Evolutionary conservation across 1,140 invertebrate species (phyloP), one percentile per base, ranked within the genome.

Genomic region (Zaprionus lachaisei): DNA sequence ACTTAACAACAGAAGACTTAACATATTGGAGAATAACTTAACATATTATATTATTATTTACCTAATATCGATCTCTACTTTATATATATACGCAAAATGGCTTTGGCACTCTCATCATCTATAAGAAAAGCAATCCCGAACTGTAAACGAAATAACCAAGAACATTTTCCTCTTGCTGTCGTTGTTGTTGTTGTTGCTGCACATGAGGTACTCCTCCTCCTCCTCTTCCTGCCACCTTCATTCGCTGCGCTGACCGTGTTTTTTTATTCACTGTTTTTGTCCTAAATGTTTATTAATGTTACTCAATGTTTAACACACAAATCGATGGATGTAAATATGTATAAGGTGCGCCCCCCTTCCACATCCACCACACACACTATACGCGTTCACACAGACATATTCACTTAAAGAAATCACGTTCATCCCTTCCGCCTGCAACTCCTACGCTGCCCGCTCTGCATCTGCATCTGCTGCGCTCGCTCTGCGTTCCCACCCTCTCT

Each of bases 401-500:
- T 62, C 72, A 74, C 31, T 34, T 34, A 3, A 34, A 34, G 31
- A 34, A 62, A 67, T 72, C 38, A 22, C 54, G 37, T 61, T 55
- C 31, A 38, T 24, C 54, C 37, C 31, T 57, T 72, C 62, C 72
- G 63, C 70, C 69, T 77, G 31, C 60, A 66, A 44, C 51, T 31
- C 68, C 47, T 51, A 55, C 15, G 38, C 38, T 15, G 17, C 51
- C 68, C 34, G 51, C 57, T 72, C 69, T 54, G 76, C 72, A 78
- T 34, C 4, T 75, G 72, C 54, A 75, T 60, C 41, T 55, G 78
- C 77, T 64, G 68, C 63, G 72, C 84, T 66, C 80, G 73, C 66
- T 62, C 65, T 75, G 17, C 72, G 24, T 44, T 63, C 60, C 22
- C 22, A 58, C 31, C 41, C 24, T 37, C 22, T 34, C 28, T 60